A percentile compares a stretch with the other conserved stretches of the same genome.
Evolutionary conservation across 2,888 invertebrate species (phyloP).

Genomic region (Pyrocoelia pectoralis): DNA sequence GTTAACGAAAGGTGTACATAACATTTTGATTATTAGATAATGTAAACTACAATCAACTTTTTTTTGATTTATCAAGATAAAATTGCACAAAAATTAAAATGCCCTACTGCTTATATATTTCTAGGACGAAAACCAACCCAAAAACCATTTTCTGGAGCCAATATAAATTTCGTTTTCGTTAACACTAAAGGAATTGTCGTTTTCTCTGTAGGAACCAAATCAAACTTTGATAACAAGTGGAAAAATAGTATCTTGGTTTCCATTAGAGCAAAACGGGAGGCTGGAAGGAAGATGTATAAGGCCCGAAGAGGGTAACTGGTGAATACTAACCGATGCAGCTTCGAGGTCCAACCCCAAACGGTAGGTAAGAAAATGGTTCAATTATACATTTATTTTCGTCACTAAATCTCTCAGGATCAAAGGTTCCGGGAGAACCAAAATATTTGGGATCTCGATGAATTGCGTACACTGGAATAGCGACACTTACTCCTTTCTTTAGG

Average conservation of each 20-base stretch:
- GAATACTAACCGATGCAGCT: conserved; percentile 54
- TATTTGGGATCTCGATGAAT: conserved; percentile 65
- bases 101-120: too few relatives aligned
- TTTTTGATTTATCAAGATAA: too few relatives aligned
- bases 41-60: too few relatives aligned
- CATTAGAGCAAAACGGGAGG: conserved; percentile 52
- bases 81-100: too few relatives aligned
- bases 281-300: background rate
- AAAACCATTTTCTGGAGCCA: conserved; percentile 3
- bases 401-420: conserved; percentile 64
- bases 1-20: too few relatives aligned
- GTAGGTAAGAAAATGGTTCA: conserved; percentile 62
- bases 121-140: conserved; percentile 5
- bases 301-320: too few relatives aligned
- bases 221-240: conserved; percentile 52
- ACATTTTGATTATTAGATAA: too few relatives aligned
- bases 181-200: conserved; percentile 44
- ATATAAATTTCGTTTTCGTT: conserved; percentile 51
- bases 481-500: conserved; percentile 60
- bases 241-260: conserved; percentile 57
- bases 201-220: conserved; percentile 43
- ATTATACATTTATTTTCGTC: conserved; percentile 62
- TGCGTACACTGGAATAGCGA: conserved; percentile 62
- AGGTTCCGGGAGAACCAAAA: conserved; percentile 64
- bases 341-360: conserved; percentile 62